These are phyloP conservation scores for Argyrosomus japonicus DNA, from an alignment of 2,113 vertebrate species.

Conservation along the genomic window DNA sequence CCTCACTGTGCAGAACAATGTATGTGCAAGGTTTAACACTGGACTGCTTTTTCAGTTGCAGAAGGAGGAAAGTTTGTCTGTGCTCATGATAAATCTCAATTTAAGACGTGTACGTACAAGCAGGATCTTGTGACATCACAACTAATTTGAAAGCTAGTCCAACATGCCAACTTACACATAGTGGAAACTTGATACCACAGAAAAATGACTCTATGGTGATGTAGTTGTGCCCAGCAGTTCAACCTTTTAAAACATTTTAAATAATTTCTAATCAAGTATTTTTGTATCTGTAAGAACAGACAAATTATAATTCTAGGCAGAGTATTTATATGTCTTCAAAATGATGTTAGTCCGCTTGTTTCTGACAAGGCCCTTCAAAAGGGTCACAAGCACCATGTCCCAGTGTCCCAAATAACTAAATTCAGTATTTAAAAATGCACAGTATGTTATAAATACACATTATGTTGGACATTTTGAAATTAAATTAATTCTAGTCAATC, in stretches of 20 bases:
- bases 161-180: neutral
- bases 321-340: neutral
- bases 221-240: neutral
- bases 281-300: neutral
- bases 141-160: neutral
- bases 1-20: neutral
- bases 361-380: neutral
- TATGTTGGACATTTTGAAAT: neutral
- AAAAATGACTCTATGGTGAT: neutral
- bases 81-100: neutral
- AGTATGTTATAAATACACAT: neutral
- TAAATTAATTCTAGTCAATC: neutral
- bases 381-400: neutral
- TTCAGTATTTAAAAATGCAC: neutral
- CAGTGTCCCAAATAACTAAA: neutral
- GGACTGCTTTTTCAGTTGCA: neutral
- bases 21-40: neutral
- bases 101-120: neutral
- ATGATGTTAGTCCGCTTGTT: neutral
- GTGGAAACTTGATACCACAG: no score
- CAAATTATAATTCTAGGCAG: neutral
- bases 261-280: neutral
- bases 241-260: neutral
- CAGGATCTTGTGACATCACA: neutral
- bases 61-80: neutral